Evolutionary conservation across 2,113 vertebrate genomes (phyloP), one percentile per base, ranked within the genome.

Genomic region (Cyphomyrus discorhynchus): DNA sequence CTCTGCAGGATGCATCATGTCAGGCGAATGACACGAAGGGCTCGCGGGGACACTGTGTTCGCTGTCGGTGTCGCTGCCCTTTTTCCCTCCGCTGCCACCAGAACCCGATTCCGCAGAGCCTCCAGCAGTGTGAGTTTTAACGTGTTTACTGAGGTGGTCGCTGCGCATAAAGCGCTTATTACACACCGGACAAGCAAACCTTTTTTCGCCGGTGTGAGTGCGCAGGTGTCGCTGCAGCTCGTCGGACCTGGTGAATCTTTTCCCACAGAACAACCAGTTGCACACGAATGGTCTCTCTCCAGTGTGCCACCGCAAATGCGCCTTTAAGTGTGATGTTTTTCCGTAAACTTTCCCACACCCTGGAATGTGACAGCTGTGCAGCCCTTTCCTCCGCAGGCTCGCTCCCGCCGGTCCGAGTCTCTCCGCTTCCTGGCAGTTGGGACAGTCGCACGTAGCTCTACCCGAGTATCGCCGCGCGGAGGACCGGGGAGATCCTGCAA

Each of bases 161-260:
- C 97, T 98, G 93, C 97, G 97, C 97, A 98, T 98, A 94, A 98
- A 98, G 80, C 97, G 96, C 91, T 98, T 98, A 95, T 96, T 97
- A 94, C 97, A 98, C 9, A 96, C 93, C 0, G 96, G 90, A 84
- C 97, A 98, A 92, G 97, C 97, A 93, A 98, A 98, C 45, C 97
- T 94, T 93, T 98, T 98, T 94, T 98, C 97, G n/a, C 97, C 97
- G n/a, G 97, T 98, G 96, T 98, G 97, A 77, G 97, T 98, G 95
- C 97, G 96, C 93, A 98, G 92, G 83, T 98, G 97, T 90, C 97
- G 96, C 96, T 98, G 97, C 66, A 98, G 96, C 95, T 98, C 97
- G 92, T 98, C 97, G 0, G 97, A 98, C 92, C 97, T 96, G 88
- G 97, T 98, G 94, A 98, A 98, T 92, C 97, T 95, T 88, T 98